Evolutionary conservation across 2,888 invertebrate species (phyloP).

Genomic region (Cerastoderma edule): DNA sequence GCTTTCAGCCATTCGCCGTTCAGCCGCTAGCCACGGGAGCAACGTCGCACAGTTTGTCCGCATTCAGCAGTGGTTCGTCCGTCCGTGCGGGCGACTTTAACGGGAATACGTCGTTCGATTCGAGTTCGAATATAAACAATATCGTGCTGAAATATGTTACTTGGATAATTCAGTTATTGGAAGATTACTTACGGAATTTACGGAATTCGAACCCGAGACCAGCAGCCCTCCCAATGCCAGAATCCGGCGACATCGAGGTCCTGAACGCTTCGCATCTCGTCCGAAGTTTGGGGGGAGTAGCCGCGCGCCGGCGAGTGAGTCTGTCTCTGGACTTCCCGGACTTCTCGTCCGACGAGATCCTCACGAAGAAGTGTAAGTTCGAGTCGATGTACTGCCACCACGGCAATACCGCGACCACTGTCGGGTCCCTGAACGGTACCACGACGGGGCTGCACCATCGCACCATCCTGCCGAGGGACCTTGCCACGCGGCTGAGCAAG

Average conservation of each 20-base stretch:
- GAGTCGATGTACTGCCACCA: conserved; percentile 59
- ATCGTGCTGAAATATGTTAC: conserved; percentile 18
- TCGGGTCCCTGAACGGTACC: conserved; percentile 37
- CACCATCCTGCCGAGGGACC: conserved; percentile 71
- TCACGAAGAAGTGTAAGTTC: conserved; percentile 73
- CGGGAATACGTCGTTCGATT: conserved; percentile 8
- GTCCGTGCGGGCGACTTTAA: conserved; percentile 33
- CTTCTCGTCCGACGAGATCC: conserved; percentile 41
- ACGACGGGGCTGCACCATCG: conserved; percentile 45
- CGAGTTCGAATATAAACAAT: background rate
- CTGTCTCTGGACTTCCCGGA: conserved; percentile 56
- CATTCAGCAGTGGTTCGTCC: conserved; percentile 27
- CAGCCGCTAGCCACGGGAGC: conserved; percentile 26
- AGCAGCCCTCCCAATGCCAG: conserved; percentile 72
- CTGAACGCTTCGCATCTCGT: conserved; percentile 66
- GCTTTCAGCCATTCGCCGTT: conserved; percentile 13
- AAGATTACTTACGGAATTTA: conserved; percentile 42
- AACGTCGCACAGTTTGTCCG: conserved; percentile 11
- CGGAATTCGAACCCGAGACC: conserved; percentile 40
- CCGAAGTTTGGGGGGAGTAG: conserved; percentile 32
- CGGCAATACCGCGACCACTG: conserved; percentile 30
- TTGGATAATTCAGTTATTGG: conserved; percentile 35
- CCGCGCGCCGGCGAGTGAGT: conserved; percentile 51
- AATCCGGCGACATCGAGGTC: conserved; percentile 76
- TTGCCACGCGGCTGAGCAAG: conserved; percentile 68